Base-by-base conservation (phyloP, 1,140 invertebrate species). In the Aphaenogaster floridana region DNA sequence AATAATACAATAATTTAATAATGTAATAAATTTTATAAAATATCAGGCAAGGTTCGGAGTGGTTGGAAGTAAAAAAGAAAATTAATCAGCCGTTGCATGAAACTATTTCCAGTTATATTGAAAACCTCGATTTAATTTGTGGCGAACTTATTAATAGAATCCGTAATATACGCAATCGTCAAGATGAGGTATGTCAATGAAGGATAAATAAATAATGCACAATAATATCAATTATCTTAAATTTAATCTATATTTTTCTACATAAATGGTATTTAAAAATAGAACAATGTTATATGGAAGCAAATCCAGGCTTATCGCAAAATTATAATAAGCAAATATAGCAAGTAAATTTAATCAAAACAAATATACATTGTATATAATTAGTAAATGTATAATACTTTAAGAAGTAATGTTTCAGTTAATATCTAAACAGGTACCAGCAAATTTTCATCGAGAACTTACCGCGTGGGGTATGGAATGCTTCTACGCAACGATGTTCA, bases 381-480 rank as follows among this genome's bases (percentile, higher is more conserved):
- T 1, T 39, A 74, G 0, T 3, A 48, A 28, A 71, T 1, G 5
- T 34, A 15, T 13, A 52, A 59, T 15, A 76, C 0, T 15, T 59
- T 63, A 13, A 77, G 4, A 42, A 61, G 2, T 36, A 59, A 2
- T 61, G 13, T 28, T 77, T 59, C 3, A 64, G 9, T 69, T 28
- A 21, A 17, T 69, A n/a, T 45, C 63, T 52, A 2, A 36, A 68
- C n/a, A 95, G 94, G 94, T 97, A 5, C 94, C 96, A 0, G 93
- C 91, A 7, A 95, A 96, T 87, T 96, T 97, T 86, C 94, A 96
- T 61, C 95, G 96, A n/a, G 96, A 97, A 89, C 89, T 97, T 2
- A 96, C 96, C 76, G 97, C 97, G 66, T 97, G 97, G 96, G 95
- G 96, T 39, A 95, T 97, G 88, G 97, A 97, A 94, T 96, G 96